Base-by-base conservation (phyloP, 2,797 vertebrate species). In the Epinephelus malabaricus region DNA sequence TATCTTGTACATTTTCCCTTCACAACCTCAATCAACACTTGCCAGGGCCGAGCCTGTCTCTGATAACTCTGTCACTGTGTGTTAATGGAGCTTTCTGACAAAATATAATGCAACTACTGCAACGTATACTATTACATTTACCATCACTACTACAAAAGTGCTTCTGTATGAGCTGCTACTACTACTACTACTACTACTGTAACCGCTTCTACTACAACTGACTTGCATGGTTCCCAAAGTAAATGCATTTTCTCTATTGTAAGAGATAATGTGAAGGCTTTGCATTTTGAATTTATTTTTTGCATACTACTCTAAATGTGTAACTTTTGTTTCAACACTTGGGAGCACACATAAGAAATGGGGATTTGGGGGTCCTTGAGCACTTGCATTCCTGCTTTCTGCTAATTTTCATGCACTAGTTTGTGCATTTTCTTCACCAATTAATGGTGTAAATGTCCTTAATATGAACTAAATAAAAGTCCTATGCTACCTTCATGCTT, bases 1-100 rank as follows among this genome's bases (percentile, higher is more conserved):
- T 76, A 76, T 83, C 64, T 59, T 73, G 47, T 45, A 64, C 53
- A 76, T 74, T 84, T 84, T 58, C 23, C 60, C 38, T 78, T 64
- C 73, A 77, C 5, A 64, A 21, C 69, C 40, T 76, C 54, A 58
- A 19, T 46, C 54, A 65, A 13, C 59, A 63, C 59, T 69, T 69
- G 23, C 11, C 34, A 21, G 30, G 83, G 63, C 75, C 75, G 73
- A 2, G 58, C 73, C 60, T 64, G 53, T 73, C 46, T 73, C 3
- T 68, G 54, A 72, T 49, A 63, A 45, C 54, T 53, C 53, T 64
- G 50, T 6, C 55, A 43, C 54, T 8, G 1, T 34, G 43, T 23
- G 43, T 50, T 64, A 51, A 73, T 79, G 14, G 23, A 74, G 7
- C 43, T 71, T 53, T 74, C 6, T 63, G 19, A 49, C 40, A 47